Evolutionary conservation across 2,113 vertebrate species (phyloP).

Genomic region (Willisornis vidua): DNA sequence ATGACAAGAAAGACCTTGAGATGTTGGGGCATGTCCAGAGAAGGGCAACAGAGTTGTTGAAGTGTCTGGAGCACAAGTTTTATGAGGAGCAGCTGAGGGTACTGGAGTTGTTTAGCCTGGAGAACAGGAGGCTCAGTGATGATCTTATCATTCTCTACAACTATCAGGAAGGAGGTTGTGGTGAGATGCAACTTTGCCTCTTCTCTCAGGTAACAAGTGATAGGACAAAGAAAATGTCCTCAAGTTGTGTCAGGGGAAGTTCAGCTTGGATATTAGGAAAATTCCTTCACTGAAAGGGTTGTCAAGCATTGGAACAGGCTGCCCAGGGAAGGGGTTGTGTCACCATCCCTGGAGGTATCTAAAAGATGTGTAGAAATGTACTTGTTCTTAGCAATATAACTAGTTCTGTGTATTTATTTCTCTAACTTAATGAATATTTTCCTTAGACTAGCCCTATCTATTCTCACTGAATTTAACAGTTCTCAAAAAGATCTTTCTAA

Average conservation of each 20-base stretch:
- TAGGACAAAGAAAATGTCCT: neutral
- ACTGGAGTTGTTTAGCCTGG: neutral
- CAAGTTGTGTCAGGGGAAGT: neutral
- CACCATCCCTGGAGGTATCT: neutral
- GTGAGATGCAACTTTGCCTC: fast-evolving
- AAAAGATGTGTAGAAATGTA: neutral
- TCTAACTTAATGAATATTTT: neutral
- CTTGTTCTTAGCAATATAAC: neutral
- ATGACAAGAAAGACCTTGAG: neutral
- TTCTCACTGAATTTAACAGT: neutral
- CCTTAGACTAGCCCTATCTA: neutral
- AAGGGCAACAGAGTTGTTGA: fast-evolving
- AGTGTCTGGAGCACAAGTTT: neutral
- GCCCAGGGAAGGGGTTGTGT: neutral
- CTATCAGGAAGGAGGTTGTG: neutral
- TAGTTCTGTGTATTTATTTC: neutral
- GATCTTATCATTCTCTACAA: neutral
- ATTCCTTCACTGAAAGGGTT: fast-evolving
- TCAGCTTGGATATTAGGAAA: neutral
- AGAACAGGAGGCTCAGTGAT: neutral
- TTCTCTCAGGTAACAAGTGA: neutral
- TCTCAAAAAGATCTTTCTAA: neutral
- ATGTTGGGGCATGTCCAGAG: fast-evolving
- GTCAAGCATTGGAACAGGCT: neutral
- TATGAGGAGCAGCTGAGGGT: neutral